These are phyloP conservation scores for Melanotus villosus DNA, from an alignment of 2,888 invertebrate species.

Conservation along the genomic window DNA sequence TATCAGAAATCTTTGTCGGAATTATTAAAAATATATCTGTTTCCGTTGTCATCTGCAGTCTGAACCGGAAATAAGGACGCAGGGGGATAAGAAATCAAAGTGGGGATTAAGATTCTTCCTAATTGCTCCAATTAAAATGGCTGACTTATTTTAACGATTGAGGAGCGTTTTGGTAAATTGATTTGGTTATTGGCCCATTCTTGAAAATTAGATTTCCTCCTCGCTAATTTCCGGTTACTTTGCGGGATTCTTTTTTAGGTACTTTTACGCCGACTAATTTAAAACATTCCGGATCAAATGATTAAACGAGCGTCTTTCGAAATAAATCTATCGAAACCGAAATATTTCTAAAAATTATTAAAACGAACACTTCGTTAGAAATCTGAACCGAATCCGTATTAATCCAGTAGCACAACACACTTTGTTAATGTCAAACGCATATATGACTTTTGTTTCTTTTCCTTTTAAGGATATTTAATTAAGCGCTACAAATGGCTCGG, in stretches of 20 bases:
- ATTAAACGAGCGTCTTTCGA: too few relatives aligned
- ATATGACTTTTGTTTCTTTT: neutral
- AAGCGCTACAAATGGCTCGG: too few relatives aligned
- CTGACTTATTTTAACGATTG: conserved; percentile 51
- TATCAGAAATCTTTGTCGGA: neutral
- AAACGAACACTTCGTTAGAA: too few relatives aligned
- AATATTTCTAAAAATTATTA: too few relatives aligned
- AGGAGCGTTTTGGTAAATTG: conserved; percentile 54
- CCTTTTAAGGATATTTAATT: neutral
- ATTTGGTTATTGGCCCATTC: conserved; percentile 49
- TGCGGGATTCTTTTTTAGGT: neutral
- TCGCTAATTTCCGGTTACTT: conserved; percentile 17
- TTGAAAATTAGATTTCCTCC: conserved; percentile 41
- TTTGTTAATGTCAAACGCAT: too few relatives aligned
- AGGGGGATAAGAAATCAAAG: conserved; percentile 47
- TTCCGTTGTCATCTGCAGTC: conserved; percentile 34
- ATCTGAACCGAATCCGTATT: too few relatives aligned
- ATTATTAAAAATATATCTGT: conserved; percentile 39
- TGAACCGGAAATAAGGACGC: conserved; percentile 29
- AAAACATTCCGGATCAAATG: too few relatives aligned
- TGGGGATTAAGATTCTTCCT: conserved; percentile 50
- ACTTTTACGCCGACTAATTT: neutral
- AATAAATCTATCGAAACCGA: too few relatives aligned
- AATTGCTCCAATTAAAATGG: conserved; percentile 50
- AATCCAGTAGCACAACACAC: too few relatives aligned